Evolutionary conservation across 2,888 invertebrate species (phyloP).

Genomic region (Celastrina argiolus): DNA sequence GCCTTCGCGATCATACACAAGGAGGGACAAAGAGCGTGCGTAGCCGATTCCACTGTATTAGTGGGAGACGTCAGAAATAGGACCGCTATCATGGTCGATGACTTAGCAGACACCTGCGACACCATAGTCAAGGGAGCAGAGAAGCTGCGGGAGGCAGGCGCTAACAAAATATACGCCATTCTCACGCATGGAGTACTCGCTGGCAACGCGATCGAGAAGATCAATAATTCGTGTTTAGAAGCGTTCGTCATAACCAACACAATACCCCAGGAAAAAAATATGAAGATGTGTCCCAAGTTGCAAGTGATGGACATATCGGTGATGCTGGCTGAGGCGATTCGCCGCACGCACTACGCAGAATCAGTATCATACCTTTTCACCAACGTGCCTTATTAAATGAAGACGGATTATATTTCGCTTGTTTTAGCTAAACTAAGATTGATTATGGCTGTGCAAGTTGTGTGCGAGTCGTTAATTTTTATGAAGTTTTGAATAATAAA

Average conservation of each 20-base stretch:
- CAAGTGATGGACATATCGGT: conserved; percentile 99
- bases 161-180: conserved; percentile 90
- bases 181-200: conserved; percentile 94
- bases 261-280: conserved; percentile 92
- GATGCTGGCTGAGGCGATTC: conserved; percentile 99
- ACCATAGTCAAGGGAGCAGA: conserved; percentile 93
- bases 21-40: conserved; percentile 92
- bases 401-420: too few species aligned
- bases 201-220: conserved; percentile 90
- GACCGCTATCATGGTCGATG: conserved; percentile 93
- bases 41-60: conserved; percentile 93
- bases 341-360: conserved; percentile 99
- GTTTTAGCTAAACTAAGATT: background rate
- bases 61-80: conserved; percentile 92
- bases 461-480: background rate
- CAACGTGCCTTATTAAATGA: conserved; percentile 91
- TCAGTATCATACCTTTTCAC: conserved; percentile 98
- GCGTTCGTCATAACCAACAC: conserved; percentile 95
- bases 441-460: background rate
- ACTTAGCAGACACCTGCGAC: conserved; percentile 95
- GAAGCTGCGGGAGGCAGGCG: conserved; percentile 90
- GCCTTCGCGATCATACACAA: conserved; percentile 96
- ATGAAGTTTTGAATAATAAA: background rate
- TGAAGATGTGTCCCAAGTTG: conserved; percentile 85
- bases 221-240: conserved; percentile 91